Evolutionary conservation across 64 coral and sea anemone species (phyloP).

Genomic region (Porites australiensis): DNA sequence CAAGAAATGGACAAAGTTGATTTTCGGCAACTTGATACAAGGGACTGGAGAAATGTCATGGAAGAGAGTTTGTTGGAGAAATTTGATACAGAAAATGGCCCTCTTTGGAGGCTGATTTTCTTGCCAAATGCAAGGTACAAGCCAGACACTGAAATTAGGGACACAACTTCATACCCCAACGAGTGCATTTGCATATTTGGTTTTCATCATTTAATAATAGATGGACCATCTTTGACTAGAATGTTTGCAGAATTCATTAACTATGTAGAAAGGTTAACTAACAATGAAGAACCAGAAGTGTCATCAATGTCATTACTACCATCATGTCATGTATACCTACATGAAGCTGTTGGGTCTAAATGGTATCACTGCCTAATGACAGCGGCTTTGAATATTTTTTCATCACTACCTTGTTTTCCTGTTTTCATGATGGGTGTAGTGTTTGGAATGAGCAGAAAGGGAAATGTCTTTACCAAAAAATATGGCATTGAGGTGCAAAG

Average conservation of each 20-base stretch:
- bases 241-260: constrained; percentile 23
- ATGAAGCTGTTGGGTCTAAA: background rate
- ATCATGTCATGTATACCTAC: background rate
- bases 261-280: background rate
- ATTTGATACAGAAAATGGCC: constrained; percentile 18
- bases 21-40: background rate
- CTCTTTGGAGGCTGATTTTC: constrained; percentile 3
- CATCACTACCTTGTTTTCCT: background rate
- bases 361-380: background rate
- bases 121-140: constrained; percentile 11
- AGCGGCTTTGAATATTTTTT: background rate
- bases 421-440: background rate
- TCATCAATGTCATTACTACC: background rate
- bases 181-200: constrained; percentile 4
- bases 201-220: constrained; percentile 16
- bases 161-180: background rate
- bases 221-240: background rate
- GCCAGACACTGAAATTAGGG: background rate
- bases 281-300: background rate
- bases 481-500: constrained; percentile 8
- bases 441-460: background rate
- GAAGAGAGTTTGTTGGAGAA: constrained; percentile 16
- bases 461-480: constrained; percentile 6
- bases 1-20: background rate
- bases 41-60: constrained; percentile 6